A percentile compares a stretch with the other conserved stretches of the same genome.
Evolutionary conservation across 2,888 invertebrate species (phyloP).

Genomic region (Miltochrista miniata): DNA sequence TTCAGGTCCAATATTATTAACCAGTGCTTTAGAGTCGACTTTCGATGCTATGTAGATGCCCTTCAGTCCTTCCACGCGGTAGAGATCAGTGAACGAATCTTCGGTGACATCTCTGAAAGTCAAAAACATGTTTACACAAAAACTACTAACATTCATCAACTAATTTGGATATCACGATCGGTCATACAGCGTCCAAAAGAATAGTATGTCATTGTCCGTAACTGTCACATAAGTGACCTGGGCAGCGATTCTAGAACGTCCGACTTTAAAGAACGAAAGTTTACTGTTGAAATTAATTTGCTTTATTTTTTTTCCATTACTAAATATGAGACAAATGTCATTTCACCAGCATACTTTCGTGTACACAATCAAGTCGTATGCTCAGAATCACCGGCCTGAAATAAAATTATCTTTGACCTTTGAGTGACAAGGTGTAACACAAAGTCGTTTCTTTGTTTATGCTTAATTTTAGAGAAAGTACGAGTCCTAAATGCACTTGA

Average conservation of each 20-base stretch:
- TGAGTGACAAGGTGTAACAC: slow-evolving; percentile 13
- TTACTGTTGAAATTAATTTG: too few species aligned
- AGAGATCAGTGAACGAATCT: slow-evolving; percentile 93
- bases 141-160: not conserved
- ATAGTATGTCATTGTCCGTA: too few species aligned
- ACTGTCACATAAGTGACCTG: too few species aligned
- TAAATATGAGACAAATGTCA: too few species aligned
- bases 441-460: slow-evolving; percentile 5
- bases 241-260: too few species aligned
- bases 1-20: slow-evolving; percentile 86
- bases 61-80: slow-evolving; percentile 92
- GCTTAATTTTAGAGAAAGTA: not conserved
- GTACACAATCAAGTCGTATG: too few species aligned
- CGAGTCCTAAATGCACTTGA: not conserved
- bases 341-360: too few species aligned
- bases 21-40: slow-evolving; percentile 82
- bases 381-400: too few species aligned
- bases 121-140: slow-evolving; percentile 1
- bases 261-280: too few species aligned
- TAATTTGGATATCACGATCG: slow-evolving; percentile 1
- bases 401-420: slow-evolving; percentile 15
- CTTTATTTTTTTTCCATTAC: too few species aligned
- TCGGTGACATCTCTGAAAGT: slow-evolving; percentile 88
- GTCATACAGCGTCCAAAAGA: not conserved
- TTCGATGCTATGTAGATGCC: slow-evolving; percentile 96